phyloP scores from a whole-genome alignment of 2,113 vertebrate species.

The Mus spicilegus region DNA sequence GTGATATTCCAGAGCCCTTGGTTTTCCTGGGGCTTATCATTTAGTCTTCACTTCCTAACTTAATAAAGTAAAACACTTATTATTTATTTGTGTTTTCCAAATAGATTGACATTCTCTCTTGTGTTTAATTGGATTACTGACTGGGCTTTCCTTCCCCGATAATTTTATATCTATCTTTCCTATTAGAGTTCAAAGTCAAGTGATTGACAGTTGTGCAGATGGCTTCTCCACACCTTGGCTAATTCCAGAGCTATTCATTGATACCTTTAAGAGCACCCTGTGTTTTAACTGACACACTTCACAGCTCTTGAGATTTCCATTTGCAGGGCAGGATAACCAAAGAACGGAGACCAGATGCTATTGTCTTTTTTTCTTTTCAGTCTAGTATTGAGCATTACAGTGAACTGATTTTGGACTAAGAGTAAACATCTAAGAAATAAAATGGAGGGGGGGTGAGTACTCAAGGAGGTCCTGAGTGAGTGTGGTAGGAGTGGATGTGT shows the following conservation, averaged over 20 bases:
- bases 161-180: background rate
- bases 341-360: background rate
- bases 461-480: background rate
- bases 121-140: too few species aligned
- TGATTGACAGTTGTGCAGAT: accelerated
- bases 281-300: background rate
- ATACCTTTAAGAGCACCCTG: background rate
- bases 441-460: background rate
- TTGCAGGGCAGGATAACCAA: background rate
- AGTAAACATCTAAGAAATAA: background rate
- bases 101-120: background rate
- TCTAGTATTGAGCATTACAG: background rate
- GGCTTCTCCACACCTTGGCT: background rate
- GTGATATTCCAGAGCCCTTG: background rate
- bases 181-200: background rate
- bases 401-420: background rate
- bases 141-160: background rate
- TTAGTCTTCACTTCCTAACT: accelerated
- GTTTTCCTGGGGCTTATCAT: background rate
- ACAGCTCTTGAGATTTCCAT: background rate
- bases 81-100: background rate
- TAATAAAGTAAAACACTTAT: background rate
- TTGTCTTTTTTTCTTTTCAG: background rate
- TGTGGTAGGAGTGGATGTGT: background rate
- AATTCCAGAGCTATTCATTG: background rate